Evolutionary conservation across 2,888 invertebrate species (phyloP).

Genomic region (Busseola fusca): DNA sequence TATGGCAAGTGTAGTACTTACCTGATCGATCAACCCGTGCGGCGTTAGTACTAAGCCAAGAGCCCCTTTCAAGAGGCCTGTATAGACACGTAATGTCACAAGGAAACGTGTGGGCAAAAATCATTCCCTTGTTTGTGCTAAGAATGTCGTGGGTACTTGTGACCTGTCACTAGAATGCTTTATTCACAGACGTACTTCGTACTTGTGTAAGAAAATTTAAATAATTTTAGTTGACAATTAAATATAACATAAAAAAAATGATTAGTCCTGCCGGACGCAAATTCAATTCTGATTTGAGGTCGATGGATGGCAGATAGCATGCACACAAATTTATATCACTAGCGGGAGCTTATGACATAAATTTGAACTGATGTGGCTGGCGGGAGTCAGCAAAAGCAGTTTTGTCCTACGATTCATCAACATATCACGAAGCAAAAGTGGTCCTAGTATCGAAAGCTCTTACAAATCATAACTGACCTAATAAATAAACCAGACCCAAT

Average conservation of each 20-base stretch:
- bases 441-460: neutral
- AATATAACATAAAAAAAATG: too few species aligned
- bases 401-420: neutral
- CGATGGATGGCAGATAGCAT: too few species aligned
- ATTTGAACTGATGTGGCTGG: too few species aligned
- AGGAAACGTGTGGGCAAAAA: slow-evolving; percentile 28
- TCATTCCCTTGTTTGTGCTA: neutral
- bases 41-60: neutral
- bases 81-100: neutral
- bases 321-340: too few species aligned
- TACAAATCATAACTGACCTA: slow-evolving; percentile 8
- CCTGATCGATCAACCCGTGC: neutral
- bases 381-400: too few species aligned
- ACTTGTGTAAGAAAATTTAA: neutral
- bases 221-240: neutral
- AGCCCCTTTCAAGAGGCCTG: neutral
- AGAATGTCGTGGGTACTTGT: slow-evolving; percentile 9
- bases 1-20: neutral
- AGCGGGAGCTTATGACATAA: too few species aligned
- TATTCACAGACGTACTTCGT: neutral
- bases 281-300: neutral
- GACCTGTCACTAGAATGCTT: slow-evolving; percentile 11
- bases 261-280: neutral
- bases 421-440: neutral
- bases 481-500: slow-evolving; percentile 26